A percentile compares a stretch with the other conserved stretches of the same genome.
Evolutionary conservation across 1,140 invertebrate species (phyloP).

Genomic region (Dendrolimus punctatus): DNA sequence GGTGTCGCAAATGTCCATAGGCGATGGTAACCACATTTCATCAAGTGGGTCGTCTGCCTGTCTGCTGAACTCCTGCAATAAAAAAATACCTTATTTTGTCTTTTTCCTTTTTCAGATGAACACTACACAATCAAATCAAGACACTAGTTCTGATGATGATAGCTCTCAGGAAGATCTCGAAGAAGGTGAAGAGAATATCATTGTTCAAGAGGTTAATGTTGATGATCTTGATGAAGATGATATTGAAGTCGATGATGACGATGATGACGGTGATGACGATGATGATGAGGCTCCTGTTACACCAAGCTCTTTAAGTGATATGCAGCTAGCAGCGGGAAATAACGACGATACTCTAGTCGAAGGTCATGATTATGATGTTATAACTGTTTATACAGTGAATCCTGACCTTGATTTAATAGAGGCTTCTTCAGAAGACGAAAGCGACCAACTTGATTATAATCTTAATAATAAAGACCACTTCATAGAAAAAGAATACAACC

Average conservation of each 20-base stretch:
- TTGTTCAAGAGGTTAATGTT: constrained; percentile 15
- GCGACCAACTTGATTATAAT: constrained; percentile 26
- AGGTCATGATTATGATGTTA: constrained; percentile 53
- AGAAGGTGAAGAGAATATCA: constrained; percentile 18
- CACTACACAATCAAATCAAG: constrained; percentile 42
- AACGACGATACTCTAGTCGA: constrained; percentile 41
- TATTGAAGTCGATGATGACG: constrained; percentile 27
- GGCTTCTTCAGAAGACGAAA: constrained; percentile 46
- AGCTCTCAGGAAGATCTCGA: constrained; percentile 13
- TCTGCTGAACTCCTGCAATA: no score
- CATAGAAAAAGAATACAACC: constrained; percentile 18
- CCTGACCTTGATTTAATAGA: constrained; percentile 47
- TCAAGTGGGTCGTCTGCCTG: no score
- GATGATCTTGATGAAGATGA: constrained; percentile 16
- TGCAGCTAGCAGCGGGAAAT: constrained; percentile 24
- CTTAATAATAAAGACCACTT: constrained; percentile 18
- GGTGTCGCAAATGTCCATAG: no score
- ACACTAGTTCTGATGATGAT: constrained; percentile 47
- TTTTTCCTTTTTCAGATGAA: constrained; percentile 35
- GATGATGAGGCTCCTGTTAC: constrained; percentile 24
- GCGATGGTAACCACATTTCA: no score
- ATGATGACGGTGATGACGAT: constrained; percentile 26
- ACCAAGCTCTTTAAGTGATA: constrained; percentile 8
- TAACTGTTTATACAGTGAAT: constrained; percentile 56
- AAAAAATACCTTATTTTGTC: no score